Percentiles rank a stretch among this genome's conserved stretches.
Evolutionary conservation across 1,140 invertebrate species (phyloP).

Genomic region (Brachystomella parvula): DNA sequence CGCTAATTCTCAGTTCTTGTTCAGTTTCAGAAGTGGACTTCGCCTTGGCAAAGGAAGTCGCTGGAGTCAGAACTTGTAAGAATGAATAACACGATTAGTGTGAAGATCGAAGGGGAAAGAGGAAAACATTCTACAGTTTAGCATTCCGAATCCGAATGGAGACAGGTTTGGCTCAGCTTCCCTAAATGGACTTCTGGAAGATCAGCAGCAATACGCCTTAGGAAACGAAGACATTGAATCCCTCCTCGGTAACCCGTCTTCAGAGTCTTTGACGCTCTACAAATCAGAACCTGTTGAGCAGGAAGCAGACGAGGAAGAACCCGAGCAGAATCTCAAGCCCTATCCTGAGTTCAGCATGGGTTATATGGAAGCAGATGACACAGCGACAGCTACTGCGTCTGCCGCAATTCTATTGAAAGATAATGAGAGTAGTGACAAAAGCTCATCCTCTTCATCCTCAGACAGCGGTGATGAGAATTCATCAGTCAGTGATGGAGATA

Average conservation of each 20-base stretch:
- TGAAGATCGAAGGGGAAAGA: slow-evolving; percentile 4
- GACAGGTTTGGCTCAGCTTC: background rate
- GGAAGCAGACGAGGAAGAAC: background rate
- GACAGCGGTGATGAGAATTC: slow-evolving; percentile 6
- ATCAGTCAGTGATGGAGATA: background rate
- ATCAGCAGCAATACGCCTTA: background rate
- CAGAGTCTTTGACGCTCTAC: background rate
- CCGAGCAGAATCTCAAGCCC: background rate
- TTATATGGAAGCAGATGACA: background rate
- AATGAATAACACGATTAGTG: background rate
- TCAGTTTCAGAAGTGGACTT: too few relatives aligned
- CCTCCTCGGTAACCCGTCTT: slow-evolving; percentile 1
- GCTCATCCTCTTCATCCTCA: background rate
- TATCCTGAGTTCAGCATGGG: background rate
- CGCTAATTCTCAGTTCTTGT: too few relatives aligned
- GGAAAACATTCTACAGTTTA: background rate
- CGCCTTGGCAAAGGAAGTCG: too few relatives aligned
- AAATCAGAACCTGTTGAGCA: background rate
- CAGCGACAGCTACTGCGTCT: background rate
- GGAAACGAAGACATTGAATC: background rate
- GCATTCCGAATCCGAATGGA: background rate
- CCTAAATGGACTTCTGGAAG: background rate
- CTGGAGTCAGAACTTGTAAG: too few relatives aligned
- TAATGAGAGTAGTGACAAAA: background rate
- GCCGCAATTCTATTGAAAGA: background rate